Base-by-base conservation (phyloP, 2,113 vertebrate genomes). In the Megalops atlanticus region DNA sequence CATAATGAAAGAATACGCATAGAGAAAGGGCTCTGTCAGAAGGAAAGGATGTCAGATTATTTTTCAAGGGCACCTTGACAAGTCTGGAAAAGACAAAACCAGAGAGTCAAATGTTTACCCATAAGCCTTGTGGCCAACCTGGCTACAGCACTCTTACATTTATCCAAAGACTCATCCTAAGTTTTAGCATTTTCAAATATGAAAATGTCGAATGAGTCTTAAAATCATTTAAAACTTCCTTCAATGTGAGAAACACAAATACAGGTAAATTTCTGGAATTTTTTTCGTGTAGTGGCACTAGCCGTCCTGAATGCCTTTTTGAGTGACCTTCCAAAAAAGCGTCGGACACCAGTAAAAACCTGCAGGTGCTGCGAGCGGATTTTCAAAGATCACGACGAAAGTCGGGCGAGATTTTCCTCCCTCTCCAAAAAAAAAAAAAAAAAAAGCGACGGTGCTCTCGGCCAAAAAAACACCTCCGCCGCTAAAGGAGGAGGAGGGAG, bases 391-490 rank as follows among this genome's bases (percentile, higher is more conserved):
- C 27, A 31, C 58, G n/a, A 2, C 58, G 21, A 64, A 64, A 7
- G 58, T 24, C 27, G 10, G 31, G 11, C n/a, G 11, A 64, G 52
- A 24, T 58, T 24, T 64, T n/a, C 58, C 31, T 2, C 24, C 58
- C 58, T 11, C 58, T 64, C 58, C 58, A 64, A 64, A 64, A 64
- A 64, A 31, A 64, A 11, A 4, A 31, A 64, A 64, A 64, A 64
- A 64, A 64, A 27, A 64, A 31, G 24, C 58, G n/a, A 64, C 58
- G 31, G 58, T 24, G 31, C 69, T 78, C 27, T 70, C 69, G 12
- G 78, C 70, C 92, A 94, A 92, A 84, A 85, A 75, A 79, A 85
- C 78, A 33, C 87, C 90, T 88, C 89, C 91, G 88, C 88, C 80
- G 80, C 74, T 76, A 75, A 84, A 33, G 84, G 84, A 84, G 84